phyloP scores from a whole-genome alignment of 2,113 vertebrate species.

The human region GRCh38 chr4:112238501-112239000 shows the following conservation, averaged over 20 bases:
- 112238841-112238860: not conserved
- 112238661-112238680: not conserved
- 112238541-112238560: not conserved
- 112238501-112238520: not conserved
- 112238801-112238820: not conserved
- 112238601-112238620: not conserved
- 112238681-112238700: not conserved
- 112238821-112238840: not conserved
- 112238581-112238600: not conserved
- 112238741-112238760: not conserved
- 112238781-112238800: not conserved
- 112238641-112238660: not conserved
- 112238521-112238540: conserved; percentile 32
- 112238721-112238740: not conserved
- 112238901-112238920: not conserved
- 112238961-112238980: not conserved
- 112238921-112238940: not conserved
- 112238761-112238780: not conserved
- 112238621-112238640: not conserved
- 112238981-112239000: not conserved
- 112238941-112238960: not conserved
- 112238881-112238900: not conserved
- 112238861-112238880: not conserved
- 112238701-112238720: not conserved
- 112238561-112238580: not conserved